Conservation (phyloP, 2,113 vertebrate species). For the Percopsis transmontana region DNA sequence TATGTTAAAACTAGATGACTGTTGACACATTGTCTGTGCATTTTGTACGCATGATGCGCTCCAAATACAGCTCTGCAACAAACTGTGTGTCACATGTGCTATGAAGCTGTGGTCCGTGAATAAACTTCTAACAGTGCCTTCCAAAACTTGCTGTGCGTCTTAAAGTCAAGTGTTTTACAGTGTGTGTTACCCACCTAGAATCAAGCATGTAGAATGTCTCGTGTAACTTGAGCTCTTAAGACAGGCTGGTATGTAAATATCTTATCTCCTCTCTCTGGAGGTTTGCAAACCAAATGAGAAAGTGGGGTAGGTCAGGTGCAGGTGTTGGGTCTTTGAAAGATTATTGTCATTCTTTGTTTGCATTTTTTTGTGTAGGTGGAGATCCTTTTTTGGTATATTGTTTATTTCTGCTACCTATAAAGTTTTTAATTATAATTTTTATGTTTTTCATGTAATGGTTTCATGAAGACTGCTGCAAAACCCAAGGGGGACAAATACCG, state of each 20-base stretch:
- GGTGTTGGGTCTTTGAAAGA: constrained; percentile 19
- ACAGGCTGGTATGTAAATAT: constrained; percentile 61
- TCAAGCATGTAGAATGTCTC: constrained; percentile 38
- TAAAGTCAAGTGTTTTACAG: constrained; percentile 19
- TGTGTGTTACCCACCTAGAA: constrained; percentile 11
- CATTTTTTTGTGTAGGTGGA: neutral
- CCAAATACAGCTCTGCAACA: constrained; percentile 9
- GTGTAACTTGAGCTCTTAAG: constrained; percentile 46
- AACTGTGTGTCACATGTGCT: constrained; percentile 5
- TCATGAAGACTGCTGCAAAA: too few species aligned
- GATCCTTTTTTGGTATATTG: neutral
- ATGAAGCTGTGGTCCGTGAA: neutral
- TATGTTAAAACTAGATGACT: neutral
- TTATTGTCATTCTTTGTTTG: constrained; percentile 39
- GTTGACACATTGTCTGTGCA: neutral
- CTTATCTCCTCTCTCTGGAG: constrained; percentile 51
- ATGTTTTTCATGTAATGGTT: too few species aligned
- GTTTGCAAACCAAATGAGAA: constrained; percentile 73
- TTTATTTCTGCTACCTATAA: neutral
- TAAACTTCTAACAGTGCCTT: constrained; percentile 12
- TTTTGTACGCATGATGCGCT: neutral
- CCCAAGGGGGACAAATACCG: too few species aligned
- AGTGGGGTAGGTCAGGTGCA: constrained; percentile 28
- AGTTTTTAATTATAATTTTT: too few species aligned
- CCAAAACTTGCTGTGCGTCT: neutral